Evolutionary conservation across 2,888 invertebrate species (phyloP).

Genomic region (Phalera bucephala): DNA sequence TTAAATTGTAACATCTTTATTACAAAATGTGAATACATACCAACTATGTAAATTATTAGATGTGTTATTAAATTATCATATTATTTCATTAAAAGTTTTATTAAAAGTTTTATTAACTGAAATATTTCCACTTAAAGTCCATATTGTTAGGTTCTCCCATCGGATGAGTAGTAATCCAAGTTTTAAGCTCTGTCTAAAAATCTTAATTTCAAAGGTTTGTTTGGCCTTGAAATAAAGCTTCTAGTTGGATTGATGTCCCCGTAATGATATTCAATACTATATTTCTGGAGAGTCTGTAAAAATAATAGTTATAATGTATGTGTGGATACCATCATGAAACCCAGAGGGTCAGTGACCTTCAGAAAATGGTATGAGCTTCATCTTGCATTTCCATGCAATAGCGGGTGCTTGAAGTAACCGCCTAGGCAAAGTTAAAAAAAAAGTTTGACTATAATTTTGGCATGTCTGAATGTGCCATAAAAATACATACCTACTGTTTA

Average conservation of each 20-base stretch:
- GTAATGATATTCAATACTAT: conserved; percentile 86
- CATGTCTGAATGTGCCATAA: no score
- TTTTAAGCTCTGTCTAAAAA: conserved; percentile 81
- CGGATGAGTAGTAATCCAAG: no score
- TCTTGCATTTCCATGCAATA: no score
- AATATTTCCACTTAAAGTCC: conserved; percentile 10
- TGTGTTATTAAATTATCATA: conserved; percentile 23
- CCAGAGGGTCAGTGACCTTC: no score
- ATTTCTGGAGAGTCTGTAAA: conserved; percentile 82
- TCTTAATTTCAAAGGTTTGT: conserved; percentile 84
- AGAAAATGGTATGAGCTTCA: no score
- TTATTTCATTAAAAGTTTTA: conserved; percentile 10
- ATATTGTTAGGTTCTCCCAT: no score
- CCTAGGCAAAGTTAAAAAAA: no score
- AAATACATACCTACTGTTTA: no score
- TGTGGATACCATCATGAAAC: neutral
- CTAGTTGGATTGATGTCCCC: conserved; percentile 84
- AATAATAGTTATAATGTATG: neutral
- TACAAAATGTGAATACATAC: conserved; percentile 16
- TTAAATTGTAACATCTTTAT: conserved; percentile 16
- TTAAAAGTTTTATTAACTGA: conserved; percentile 21
- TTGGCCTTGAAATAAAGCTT: conserved; percentile 83
- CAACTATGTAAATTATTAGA: conserved; percentile 24
- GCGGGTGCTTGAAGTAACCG: no score
- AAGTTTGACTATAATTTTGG: no score